phyloP scores from a whole-genome alignment of 1,140 invertebrate species.

The Pseudomyrmex cubaensis region DNA sequence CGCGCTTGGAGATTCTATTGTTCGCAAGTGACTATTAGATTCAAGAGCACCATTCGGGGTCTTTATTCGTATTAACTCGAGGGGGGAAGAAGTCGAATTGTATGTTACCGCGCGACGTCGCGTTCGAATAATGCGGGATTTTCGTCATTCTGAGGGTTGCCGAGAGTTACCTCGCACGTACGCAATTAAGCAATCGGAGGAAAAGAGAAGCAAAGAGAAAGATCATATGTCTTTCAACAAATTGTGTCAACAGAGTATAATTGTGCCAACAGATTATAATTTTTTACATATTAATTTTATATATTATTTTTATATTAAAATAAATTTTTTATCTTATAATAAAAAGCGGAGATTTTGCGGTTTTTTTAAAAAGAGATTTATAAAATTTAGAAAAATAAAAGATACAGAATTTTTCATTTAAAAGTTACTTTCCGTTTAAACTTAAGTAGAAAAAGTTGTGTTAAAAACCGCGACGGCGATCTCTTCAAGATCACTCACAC shows the following conservation, averaged over 20 bases:
- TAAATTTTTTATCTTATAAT: too few species aligned
- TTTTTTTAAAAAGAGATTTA: too few species aligned
- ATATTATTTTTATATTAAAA: too few species aligned
- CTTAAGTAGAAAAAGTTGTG: too few species aligned
- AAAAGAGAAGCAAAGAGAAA: not conserved
- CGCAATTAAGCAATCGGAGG: not conserved
- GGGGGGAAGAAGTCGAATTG: slow-evolving; percentile 22
- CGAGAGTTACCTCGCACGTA: not conserved
- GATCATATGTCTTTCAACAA: too few species aligned
- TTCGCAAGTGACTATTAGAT: slow-evolving; percentile 57
- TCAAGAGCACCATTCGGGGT: slow-evolving; percentile 37
- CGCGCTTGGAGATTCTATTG: slow-evolving; percentile 48
- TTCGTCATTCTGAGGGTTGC: not conserved
- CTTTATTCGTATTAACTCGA: slow-evolving; percentile 55
- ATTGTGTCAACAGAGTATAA: too few species aligned
- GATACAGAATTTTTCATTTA: too few species aligned
- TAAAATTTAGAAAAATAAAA: too few species aligned
- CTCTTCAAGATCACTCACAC: not conserved
- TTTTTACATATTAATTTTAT: too few species aligned
- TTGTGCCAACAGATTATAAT: too few species aligned
- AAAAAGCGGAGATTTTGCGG: too few species aligned
- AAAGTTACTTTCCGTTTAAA: too few species aligned
- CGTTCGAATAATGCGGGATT: slow-evolving; percentile 39
- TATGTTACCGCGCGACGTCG: not conserved
- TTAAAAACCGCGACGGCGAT: not conserved